These are phyloP conservation scores for Drosophila recens DNA, from an alignment of 2,888 invertebrate genomes.

Conservation along the genomic window DNA sequence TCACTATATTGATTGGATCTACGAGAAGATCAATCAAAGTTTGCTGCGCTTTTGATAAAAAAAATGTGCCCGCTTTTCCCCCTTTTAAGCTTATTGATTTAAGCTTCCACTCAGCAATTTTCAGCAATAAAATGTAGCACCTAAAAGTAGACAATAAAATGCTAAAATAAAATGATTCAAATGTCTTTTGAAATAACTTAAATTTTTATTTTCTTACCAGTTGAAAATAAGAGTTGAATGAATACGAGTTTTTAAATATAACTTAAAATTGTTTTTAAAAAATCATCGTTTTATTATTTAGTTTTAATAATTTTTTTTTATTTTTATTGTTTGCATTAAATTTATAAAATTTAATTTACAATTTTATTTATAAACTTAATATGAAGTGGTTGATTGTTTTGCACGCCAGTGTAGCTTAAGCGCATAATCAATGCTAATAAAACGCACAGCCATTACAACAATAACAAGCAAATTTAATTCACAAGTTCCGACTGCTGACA, in stretches of 20 bases:
- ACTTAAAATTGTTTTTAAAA: no score
- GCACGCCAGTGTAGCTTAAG: conserved; percentile 36
- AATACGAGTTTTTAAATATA: no score
- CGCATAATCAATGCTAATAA: conserved; percentile 78
- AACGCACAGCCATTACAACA: conserved; percentile 46
- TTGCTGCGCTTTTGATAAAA: conserved; percentile 42
- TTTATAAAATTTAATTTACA: no score
- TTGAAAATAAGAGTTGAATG: no score
- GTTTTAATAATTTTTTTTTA: no score
- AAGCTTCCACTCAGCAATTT: not conserved
- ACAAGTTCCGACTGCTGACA: conserved; percentile 61
- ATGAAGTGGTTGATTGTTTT: not conserved
- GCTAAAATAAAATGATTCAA: no score
- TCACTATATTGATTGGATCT: conserved; percentile 89
- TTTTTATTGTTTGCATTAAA: no score
- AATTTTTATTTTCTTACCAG: no score
- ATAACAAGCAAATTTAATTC: conserved; percentile 62
- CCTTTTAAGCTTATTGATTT: not conserved
- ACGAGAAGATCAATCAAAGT: conserved; percentile 86
- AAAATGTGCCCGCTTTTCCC: not conserved
- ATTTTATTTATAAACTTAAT: no score
- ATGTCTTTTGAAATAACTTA: no score
- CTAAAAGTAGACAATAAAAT: conserved; percentile 33
- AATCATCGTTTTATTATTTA: no score
- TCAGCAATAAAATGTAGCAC: not conserved